These are phyloP conservation scores for Drosophila parabipectinata DNA, from an alignment of 1,140 invertebrate species.

Conservation along the genomic window DNA sequence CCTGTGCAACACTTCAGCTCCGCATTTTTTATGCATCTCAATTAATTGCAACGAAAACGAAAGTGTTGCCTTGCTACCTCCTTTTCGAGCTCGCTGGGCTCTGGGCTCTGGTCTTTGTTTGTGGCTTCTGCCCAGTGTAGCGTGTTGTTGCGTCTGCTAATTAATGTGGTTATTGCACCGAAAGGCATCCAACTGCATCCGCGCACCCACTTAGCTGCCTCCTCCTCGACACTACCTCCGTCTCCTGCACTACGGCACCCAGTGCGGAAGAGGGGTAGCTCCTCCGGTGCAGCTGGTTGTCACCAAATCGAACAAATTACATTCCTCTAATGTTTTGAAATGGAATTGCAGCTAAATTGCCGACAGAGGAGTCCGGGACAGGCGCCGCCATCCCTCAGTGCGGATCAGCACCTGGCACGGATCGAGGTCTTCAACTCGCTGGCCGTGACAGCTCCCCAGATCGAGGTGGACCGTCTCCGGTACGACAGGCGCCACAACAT, in stretches of 20 bases:
- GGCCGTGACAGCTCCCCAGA: conserved; percentile 90
- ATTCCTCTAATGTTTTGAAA: not conserved
- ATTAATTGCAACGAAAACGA: conserved; percentile 80
- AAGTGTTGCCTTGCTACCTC: conserved; percentile 57
- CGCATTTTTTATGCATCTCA: conserved; percentile 45
- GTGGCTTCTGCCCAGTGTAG: conserved; percentile 42
- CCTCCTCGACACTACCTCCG: not conserved
- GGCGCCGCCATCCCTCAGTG: conserved; percentile 45
- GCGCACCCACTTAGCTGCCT: conserved; percentile 12
- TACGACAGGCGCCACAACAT: conserved; percentile 80
- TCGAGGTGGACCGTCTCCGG: conserved; percentile 86
- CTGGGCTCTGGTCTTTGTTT: not conserved
- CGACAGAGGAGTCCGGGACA: conserved; percentile 56
- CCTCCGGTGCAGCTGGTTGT: not conserved
- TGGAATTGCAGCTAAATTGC: conserved; percentile 82
- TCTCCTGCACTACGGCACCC: too few species aligned
- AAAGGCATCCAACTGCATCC: conserved; percentile 73
- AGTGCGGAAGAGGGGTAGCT: not conserved
- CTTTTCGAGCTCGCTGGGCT: conserved; percentile 10
- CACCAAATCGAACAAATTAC: conserved; percentile 3
- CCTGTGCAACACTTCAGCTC: conserved; percentile 1
- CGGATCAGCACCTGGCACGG: conserved; percentile 85
- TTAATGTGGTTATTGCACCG: conserved; percentile 82
- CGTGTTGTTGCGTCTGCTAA: conserved; percentile 68
- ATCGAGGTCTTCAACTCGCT: conserved; percentile 91